phyloP scores from a whole-genome alignment of 2,888 invertebrate species.

The Pristionchus mayeri region DNA sequence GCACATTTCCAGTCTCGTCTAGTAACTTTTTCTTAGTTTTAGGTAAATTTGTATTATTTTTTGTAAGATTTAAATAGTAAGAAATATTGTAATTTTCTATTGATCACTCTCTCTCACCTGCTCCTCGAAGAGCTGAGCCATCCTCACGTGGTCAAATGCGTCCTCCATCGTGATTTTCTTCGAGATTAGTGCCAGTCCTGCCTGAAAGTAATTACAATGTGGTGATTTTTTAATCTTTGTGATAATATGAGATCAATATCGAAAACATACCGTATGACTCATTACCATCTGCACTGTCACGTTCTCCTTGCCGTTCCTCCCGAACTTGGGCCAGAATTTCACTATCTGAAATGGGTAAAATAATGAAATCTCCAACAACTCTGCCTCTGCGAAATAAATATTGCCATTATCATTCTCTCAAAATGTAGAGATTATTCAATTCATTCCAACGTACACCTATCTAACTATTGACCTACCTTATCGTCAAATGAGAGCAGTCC shows the following conservation, averaged over 20 bases:
- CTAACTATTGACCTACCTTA: slow-evolving; percentile 58
- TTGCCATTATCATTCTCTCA: no score
- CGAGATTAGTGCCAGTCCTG: slow-evolving; percentile 77
- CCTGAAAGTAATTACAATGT: slow-evolving; percentile 59
- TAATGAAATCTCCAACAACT: no score
- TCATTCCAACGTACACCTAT: no score
- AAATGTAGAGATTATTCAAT: no score
- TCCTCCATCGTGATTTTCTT: slow-evolving; percentile 73
- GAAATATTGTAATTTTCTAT: no score
- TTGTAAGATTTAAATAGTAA: no score
- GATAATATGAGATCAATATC: no score
- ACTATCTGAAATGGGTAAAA: slow-evolving; percentile 65
- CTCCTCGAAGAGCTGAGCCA: slow-evolving; percentile 75
- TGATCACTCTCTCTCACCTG: slow-evolving; percentile 47
- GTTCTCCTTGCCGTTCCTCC: slow-evolving; percentile 77
- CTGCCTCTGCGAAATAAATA: no score
- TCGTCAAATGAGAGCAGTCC: slow-evolving; percentile 76
- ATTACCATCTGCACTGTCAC: slow-evolving; percentile 76
- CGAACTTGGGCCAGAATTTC: slow-evolving; percentile 78
- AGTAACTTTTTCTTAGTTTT: no score
- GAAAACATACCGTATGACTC: slow-evolving; percentile 64
- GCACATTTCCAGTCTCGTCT: no score
- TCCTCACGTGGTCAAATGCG: slow-evolving; percentile 71
- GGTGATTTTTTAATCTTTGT: no score
- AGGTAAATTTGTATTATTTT: no score